phyloP scores from a whole-genome alignment of 2,113 vertebrate species.

The Carollia perspicillata region DNA sequence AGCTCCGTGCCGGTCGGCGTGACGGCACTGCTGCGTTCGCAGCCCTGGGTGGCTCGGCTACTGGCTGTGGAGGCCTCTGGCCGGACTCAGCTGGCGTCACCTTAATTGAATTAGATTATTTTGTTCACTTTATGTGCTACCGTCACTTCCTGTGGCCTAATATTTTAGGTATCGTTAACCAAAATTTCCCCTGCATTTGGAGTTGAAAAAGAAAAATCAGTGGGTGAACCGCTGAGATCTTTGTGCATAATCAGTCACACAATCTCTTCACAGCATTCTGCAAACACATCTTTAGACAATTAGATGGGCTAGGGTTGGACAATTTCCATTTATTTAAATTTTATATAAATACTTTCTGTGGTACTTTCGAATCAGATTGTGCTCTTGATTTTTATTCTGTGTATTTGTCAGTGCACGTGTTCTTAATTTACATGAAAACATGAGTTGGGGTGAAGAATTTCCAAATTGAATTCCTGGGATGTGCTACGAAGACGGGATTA shows the following conservation, averaged over 20 bases:
- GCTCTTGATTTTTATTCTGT: background rate
- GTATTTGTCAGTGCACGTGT: slow-evolving; percentile 2
- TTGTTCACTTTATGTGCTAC: background rate
- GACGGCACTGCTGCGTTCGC: rapidly evolving
- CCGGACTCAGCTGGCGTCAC: background rate
- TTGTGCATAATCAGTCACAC: background rate
- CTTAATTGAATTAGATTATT: background rate
- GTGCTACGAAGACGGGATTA: background rate
- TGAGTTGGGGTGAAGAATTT: background rate
- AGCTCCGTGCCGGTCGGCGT: background rate
- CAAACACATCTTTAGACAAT: slow-evolving; percentile 17
- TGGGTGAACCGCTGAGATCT: background rate
- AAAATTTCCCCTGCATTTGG: background rate
- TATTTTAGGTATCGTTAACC: background rate
- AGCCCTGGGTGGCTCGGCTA: background rate
- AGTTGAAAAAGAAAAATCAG: slow-evolving; percentile 30
- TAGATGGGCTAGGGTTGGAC: background rate
- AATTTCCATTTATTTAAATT: slow-evolving; percentile 10
- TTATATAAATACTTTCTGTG: background rate
- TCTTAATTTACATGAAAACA: slow-evolving; percentile 27
- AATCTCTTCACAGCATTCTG: background rate
- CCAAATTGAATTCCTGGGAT: background rate
- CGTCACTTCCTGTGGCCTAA: background rate
- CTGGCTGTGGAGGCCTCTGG: background rate
- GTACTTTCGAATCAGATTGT: slow-evolving; percentile 9